A percentile compares a stretch with the other conserved stretches of the same genome.
Evolutionary conservation across 1,140 invertebrate species (phyloP).

Genomic region (Onthophagus taurus): DNA sequence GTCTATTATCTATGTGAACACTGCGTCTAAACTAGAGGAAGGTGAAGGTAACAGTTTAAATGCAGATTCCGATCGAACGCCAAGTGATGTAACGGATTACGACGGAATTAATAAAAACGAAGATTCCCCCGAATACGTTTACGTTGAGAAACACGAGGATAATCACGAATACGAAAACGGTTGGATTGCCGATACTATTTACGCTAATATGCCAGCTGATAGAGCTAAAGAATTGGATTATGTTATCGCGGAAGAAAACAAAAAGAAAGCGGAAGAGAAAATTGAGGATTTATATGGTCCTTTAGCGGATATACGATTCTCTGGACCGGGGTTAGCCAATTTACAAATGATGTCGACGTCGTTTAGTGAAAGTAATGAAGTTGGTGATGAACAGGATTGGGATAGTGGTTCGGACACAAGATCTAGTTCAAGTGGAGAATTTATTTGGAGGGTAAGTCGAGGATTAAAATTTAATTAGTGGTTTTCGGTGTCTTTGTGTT

Average conservation of each 20-base stretch:
- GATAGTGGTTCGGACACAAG: constrained; percentile 47
- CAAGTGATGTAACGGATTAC: no score
- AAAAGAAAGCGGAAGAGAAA: constrained; percentile 19
- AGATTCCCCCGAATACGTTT: no score
- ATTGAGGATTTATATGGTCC: constrained; percentile 27
- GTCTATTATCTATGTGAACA: no score
- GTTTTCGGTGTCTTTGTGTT: neutral
- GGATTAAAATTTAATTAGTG: neutral
- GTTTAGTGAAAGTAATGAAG: constrained; percentile 35
- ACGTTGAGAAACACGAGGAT: neutral
- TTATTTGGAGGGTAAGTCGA: constrained; percentile 61
- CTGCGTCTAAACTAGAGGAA: no score
- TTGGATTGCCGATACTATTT: no score
- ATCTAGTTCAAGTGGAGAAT: constrained; percentile 61
- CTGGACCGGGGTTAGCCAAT: constrained; percentile 29
- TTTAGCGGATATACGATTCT: constrained; percentile 35
- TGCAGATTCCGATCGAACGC: no score
- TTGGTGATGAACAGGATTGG: constrained; percentile 42
- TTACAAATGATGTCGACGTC: constrained; percentile 36
- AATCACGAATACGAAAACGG: no score
- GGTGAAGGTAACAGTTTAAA: no score
- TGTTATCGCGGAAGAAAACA: constrained; percentile 14
- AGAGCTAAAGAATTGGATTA: constrained; percentile 10
- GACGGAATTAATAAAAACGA: no score
- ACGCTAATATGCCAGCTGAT: no score